phyloP scores from a whole-genome alignment of 2,797 vertebrate genomes.

The Rallus crepitans region DNA sequence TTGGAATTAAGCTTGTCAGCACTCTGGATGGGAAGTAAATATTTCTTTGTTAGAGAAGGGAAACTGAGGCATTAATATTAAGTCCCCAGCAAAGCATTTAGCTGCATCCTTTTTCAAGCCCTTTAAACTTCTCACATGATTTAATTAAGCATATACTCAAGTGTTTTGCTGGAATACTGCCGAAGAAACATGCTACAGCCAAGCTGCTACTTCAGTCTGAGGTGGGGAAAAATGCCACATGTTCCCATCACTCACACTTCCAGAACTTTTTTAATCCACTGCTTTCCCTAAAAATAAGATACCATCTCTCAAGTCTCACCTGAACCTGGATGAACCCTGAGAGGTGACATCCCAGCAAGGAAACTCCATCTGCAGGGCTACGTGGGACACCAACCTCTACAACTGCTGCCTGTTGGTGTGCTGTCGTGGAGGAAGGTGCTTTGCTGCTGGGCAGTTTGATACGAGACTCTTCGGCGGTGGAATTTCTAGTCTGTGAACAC shows the following conservation, averaged over 20 bases:
- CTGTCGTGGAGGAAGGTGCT: fast-evolving
- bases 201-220: neutral
- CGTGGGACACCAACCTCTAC: fast-evolving
- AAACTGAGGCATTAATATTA: constrained; percentile 61
- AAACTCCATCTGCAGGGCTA: neutral
- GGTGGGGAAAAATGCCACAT: neutral
- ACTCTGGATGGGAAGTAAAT: constrained; percentile 22
- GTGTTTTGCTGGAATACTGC: constrained; percentile 34
- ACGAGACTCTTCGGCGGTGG: neutral
- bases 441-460: neutral
- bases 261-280: neutral
- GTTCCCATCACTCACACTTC: neutral
- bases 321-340: neutral
- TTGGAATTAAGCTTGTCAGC: constrained; percentile 54
- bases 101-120: constrained; percentile 17
- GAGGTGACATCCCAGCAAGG: neutral
- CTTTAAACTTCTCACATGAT: constrained; percentile 15
- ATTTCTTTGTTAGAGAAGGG: constrained; percentile 14
- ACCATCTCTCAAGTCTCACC: neutral
- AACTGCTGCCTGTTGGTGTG: fast-evolving
- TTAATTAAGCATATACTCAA: constrained; percentile 43
- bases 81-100: neutral
- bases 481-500: neutral
- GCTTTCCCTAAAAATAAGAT: neutral
- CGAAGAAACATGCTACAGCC: neutral